Evolutionary conservation across 2,888 invertebrate genomes (phyloP), one percentile per base, ranked within the genome.

Genomic region (Habroteleia sp.): DNA sequence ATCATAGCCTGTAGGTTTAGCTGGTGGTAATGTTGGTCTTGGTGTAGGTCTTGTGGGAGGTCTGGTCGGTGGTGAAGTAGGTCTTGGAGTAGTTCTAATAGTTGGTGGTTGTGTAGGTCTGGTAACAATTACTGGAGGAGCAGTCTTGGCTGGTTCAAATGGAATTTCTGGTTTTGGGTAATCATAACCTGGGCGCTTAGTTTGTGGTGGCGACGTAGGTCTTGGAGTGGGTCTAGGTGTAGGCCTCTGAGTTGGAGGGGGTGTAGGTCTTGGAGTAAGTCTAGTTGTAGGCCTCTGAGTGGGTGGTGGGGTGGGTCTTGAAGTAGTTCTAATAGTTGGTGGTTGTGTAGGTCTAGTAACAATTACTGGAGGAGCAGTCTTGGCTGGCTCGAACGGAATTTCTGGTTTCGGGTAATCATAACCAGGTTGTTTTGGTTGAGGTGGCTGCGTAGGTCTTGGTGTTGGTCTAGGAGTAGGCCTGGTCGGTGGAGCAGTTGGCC

Each of bases 281-380:
- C 77, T 25, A 1, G 3, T 2, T 6, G 25, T 25, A 3, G 20
- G 20, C 3, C 20, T 3, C 7, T 3, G 25, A 3, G 7, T 29
- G 33, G 65, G 54, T 5, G 31, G 41, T n/a, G 14, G 41, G 3
- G 50, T 42, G 0, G 63, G 63, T 16, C 52, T 31, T 0, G 14
- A 80, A 8, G 16, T 81, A 1, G 50, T 46, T 4, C 85, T 83
- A 1, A 85, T 73, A 11, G 72, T 62, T 81, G 84, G 76, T 31
- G 81, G 84, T 17, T 4, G 35, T 1, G 74, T 41, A 17, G 75
- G 73, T 25, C 77, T 68, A 1, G 13, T 39, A 0, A 23, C 6
- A 35, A 42, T n/a, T 10, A 50, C 52, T 7, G 65, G 65, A 5
- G 56, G 42, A 4, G 31, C 5, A 11, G 52, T 42, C 11, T 35